These are phyloP conservation scores for Emys orbicularis DNA, from an alignment of 2,797 vertebrate genomes.

Conservation along the genomic window DNA sequence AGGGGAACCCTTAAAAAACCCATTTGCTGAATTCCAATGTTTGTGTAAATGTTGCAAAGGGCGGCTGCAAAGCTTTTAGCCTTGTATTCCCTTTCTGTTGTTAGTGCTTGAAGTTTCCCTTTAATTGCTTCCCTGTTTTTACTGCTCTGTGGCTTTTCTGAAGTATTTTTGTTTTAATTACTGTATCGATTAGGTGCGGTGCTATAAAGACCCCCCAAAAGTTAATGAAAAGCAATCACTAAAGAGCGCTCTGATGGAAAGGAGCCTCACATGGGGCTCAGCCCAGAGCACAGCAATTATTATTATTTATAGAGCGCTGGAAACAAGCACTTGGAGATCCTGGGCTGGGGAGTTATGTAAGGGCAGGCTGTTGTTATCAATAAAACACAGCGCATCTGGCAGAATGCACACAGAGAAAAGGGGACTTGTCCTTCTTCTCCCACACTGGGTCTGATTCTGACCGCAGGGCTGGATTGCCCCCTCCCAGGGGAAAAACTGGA, in stretches of 20 bases:
- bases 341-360: slow-evolving; percentile 22
- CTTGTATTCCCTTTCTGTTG: slow-evolving; percentile 44
- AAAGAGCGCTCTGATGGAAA: slow-evolving; percentile 67
- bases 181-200: slow-evolving; percentile 68
- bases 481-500: background rate
- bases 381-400: background rate
- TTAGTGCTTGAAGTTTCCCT: slow-evolving; percentile 47
- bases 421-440: background rate
- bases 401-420: background rate
- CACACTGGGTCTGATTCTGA: background rate
- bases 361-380: background rate
- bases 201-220: slow-evolving; percentile 48
- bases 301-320: slow-evolving; percentile 59
- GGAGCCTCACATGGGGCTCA: slow-evolving; percentile 45
- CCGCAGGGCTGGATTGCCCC: background rate
- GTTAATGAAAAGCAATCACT: slow-evolving; percentile 74
- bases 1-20: background rate
- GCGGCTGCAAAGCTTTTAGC: slow-evolving; percentile 45
- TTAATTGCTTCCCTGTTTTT: slow-evolving; percentile 69
- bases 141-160: slow-evolving; percentile 55
- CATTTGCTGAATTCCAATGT: slow-evolving; percentile 34
- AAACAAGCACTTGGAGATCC: slow-evolving; percentile 22
- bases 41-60: slow-evolving; percentile 39
- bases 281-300: slow-evolving; percentile 34
- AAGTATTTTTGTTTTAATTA: slow-evolving; percentile 77